phyloP scores from a whole-genome alignment of 2,113 vertebrate species.

The Siniperca knerii region DNA sequence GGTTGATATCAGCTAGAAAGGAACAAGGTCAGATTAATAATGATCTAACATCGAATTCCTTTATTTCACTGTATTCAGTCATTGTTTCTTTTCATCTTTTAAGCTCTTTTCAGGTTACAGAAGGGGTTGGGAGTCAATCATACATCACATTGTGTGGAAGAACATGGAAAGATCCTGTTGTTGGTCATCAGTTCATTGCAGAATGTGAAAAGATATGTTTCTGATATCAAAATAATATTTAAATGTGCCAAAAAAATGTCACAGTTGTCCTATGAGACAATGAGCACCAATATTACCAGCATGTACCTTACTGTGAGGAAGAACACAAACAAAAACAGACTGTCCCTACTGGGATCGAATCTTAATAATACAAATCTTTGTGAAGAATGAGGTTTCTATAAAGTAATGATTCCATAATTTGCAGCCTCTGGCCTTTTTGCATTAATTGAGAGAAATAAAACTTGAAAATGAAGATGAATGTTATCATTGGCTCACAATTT shows the following conservation, averaged over 20 bases:
- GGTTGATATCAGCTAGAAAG: slow-evolving; percentile 91
- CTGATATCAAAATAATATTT: neutral
- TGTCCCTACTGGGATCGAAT: neutral
- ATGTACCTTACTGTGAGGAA: neutral
- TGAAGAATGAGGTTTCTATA: neutral
- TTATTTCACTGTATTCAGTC: neutral
- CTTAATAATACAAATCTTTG: neutral
- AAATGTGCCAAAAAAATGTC: neutral
- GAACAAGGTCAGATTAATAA: neutral
- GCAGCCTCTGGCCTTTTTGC: slow-evolving; percentile 12
- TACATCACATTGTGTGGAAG: neutral
- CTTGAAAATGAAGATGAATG: slow-evolving; percentile 26
- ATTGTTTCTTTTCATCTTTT: neutral
- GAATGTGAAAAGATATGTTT: neutral
- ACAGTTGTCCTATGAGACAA: neutral
- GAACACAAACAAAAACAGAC: neutral
- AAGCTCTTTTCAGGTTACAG: neutral
- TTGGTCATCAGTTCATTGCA: neutral
- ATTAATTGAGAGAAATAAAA: neutral
- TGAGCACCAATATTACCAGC: neutral
- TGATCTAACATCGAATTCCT: neutral
- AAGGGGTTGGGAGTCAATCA: neutral
- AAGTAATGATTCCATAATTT: slow-evolving; percentile 27
- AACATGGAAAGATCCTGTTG: neutral
- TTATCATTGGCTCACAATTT: slow-evolving; percentile 15